Conservation (phyloP, 2,113 vertebrate genomes). For the Myxocyprinus asiaticus region DNA sequence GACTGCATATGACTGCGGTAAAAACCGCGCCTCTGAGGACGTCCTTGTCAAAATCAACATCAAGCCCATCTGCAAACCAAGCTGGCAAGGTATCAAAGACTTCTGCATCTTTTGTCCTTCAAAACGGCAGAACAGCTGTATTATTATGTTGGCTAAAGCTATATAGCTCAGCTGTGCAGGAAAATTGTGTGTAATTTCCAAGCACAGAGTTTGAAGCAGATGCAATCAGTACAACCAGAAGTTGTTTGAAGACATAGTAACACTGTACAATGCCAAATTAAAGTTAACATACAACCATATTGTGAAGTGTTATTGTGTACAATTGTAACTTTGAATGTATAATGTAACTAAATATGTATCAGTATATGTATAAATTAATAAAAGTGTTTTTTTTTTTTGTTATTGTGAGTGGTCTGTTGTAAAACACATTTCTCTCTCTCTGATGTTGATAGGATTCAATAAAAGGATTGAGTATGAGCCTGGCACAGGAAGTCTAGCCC, state of each 20-base stretch:
- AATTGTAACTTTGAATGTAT: too few relatives aligned
- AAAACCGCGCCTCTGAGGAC: slow-evolving; percentile 91
- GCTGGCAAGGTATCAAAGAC: slow-evolving; percentile 89
- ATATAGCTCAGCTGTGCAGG: not conserved
- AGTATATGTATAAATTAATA: not conserved
- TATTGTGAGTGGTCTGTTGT: not conserved
- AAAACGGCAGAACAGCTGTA: slow-evolving; percentile 4
- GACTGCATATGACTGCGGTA: slow-evolving; percentile 96
- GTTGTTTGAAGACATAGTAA: too few relatives aligned
- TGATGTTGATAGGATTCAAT: slow-evolving; percentile 83
- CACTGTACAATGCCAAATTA: too few relatives aligned
- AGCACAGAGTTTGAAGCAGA: not conserved
- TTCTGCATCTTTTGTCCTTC: not conserved
- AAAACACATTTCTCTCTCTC: not conserved
- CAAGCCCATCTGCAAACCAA: slow-evolving; percentile 91
- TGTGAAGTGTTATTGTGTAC: too few relatives aligned
- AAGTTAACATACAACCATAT: too few relatives aligned
- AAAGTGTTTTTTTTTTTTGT: not conserved
- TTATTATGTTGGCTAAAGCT: not conserved
- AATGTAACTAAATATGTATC: too few relatives aligned
- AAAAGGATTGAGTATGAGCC: slow-evolving; percentile 95
- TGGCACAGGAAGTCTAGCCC: slow-evolving; percentile 87
- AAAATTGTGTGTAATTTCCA: not conserved
- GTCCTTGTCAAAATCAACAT: slow-evolving; percentile 93
- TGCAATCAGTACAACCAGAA: not conserved